A percentile compares a stretch with the other conserved stretches of the same genome.
Evolutionary conservation across 2,113 vertebrate genomes (phyloP).

Genomic region (Nycticryphes semicollaris): DNA sequence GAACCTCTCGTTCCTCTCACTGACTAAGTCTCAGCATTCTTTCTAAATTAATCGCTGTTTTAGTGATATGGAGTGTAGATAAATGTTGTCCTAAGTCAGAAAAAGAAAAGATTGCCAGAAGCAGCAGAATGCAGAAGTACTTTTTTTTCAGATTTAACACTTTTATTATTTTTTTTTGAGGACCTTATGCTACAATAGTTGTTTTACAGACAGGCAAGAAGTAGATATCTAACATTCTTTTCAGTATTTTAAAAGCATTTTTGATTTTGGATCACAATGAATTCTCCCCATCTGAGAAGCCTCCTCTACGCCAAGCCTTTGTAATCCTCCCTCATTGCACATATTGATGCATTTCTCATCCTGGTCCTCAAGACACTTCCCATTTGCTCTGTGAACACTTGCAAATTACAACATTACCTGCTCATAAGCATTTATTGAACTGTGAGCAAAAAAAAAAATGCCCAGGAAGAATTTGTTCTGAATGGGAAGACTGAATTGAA

Average conservation of each 20-base stretch:
- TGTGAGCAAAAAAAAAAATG: background rate
- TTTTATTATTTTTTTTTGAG: background rate
- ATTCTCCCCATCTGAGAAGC: background rate
- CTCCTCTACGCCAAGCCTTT: background rate
- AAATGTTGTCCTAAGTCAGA: background rate
- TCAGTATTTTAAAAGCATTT: background rate
- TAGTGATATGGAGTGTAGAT: background rate
- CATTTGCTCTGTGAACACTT: background rate
- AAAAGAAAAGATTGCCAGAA: background rate
- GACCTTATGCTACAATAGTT: background rate
- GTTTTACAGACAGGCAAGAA: background rate
- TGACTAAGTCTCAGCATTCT: background rate
- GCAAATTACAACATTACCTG: slow-evolving; percentile 18
- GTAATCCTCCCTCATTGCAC: background rate
- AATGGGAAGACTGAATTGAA: background rate
- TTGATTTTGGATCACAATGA: background rate
- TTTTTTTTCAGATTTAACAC: background rate
- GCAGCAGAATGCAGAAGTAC: background rate
- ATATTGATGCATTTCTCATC: background rate
- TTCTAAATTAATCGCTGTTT: background rate
- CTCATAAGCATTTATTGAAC: background rate
- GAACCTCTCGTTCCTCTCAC: background rate
- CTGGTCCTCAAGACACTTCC: background rate
- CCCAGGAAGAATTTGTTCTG: background rate
- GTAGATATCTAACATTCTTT: background rate